Evolutionary conservation across 2,113 vertebrate species (phyloP).

Genomic region (Varanus salvator): DNA sequence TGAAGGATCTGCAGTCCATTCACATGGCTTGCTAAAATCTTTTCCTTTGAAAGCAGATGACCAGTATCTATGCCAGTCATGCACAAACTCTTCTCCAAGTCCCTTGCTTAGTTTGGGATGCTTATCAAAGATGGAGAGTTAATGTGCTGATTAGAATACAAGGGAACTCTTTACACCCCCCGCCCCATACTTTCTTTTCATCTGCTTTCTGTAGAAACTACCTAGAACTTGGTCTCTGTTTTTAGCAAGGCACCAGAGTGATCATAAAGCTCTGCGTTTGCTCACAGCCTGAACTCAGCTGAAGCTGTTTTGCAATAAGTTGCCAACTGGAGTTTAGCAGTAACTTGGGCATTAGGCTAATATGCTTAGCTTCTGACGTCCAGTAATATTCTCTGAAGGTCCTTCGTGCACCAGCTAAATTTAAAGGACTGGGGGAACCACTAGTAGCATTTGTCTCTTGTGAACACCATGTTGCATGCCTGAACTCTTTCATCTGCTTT

Average conservation of each 20-base stretch:
- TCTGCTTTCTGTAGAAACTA: too few species aligned
- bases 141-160: conserved; percentile 42
- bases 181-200: too few species aligned
- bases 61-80: background rate
- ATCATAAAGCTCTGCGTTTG: conserved; percentile 30
- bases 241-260: background rate
- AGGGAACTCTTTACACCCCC: background rate
- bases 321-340: background rate
- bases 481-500: background rate
- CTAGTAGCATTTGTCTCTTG: background rate
- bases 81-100: background rate
- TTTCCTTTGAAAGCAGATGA: background rate
- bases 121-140: background rate
- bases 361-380: conserved; percentile 21
- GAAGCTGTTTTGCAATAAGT: background rate
- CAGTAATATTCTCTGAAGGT: background rate
- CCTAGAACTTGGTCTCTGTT: conserved; percentile 6
- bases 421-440: background rate
- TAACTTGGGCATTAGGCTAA: background rate
- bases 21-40: background rate
- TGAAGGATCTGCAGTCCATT: background rate
- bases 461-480: background rate
- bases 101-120: background rate
- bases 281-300: background rate
- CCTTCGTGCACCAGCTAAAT: background rate